These are phyloP conservation scores for Scrobipalpa atriplicella DNA, from an alignment of 2,888 invertebrate species.

Conservation along the genomic window DNA sequence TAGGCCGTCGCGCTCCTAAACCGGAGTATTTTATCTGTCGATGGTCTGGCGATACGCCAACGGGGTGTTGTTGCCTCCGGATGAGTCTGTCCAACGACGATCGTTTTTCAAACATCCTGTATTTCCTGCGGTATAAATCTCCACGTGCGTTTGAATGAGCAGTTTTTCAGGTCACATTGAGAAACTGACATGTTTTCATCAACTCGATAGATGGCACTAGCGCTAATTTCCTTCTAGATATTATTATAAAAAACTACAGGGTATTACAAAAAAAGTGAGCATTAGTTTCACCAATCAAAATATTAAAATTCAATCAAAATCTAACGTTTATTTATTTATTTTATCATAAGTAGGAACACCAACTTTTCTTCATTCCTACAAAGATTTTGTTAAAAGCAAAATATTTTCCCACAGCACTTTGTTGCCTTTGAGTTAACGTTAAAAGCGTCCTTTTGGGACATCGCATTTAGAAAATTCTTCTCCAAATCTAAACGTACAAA, in stretches of 20 bases:
- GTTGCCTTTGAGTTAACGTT: constrained; percentile 19
- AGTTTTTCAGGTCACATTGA: neutral
- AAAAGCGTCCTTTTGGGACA: constrained; percentile 20
- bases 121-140: constrained; percentile 19
- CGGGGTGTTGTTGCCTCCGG: constrained; percentile 63
- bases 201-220: too few relatives aligned
- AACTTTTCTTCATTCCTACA: too few relatives aligned
- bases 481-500: constrained; percentile 21
- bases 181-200: too few relatives aligned
- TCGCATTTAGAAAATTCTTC: constrained; percentile 20
- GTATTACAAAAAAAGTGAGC: too few relatives aligned
- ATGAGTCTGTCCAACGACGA: constrained; percentile 49
- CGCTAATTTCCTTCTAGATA: too few relatives aligned
- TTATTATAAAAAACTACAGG: too few relatives aligned
- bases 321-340: too few relatives aligned
- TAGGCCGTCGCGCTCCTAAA: neutral
- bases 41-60: constrained; percentile 61
- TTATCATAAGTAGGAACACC: too few relatives aligned
- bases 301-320: too few relatives aligned
- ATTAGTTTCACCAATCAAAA: too few relatives aligned
- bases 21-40: constrained; percentile 36
- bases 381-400: neutral
- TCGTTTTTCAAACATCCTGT: constrained; percentile 55
- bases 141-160: neutral
- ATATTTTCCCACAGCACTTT: constrained; percentile 6